Percentiles rank a stretch among this genome's conserved stretches.
Conservation (phyloP, 2,888 invertebrate species). For the Pseudococcus viburni region DNA sequence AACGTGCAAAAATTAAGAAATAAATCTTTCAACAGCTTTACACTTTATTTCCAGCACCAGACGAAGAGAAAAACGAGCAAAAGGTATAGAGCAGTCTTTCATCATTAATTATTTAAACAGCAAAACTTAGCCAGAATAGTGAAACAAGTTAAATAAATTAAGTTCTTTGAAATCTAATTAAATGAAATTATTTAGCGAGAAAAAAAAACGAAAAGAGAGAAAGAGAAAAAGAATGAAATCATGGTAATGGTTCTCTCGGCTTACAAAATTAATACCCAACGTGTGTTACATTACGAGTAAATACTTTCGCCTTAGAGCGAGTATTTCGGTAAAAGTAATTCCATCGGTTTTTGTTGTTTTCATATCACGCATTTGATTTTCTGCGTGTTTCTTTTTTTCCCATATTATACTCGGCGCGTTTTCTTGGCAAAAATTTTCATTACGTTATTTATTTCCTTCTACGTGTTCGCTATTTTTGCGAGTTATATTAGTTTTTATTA, state of each 20-base stretch:
- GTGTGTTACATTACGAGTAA: constrained; percentile 38
- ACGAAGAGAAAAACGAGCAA: neutral
- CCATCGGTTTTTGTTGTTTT: constrained; percentile 33
- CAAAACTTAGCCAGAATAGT: neutral
- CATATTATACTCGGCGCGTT: neutral
- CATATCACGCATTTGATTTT: constrained; percentile 34
- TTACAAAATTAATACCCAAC: constrained; percentile 41
- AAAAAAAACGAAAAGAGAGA: neutral
- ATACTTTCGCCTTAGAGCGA: constrained; percentile 14
- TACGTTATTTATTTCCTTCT: constrained; percentile 21
- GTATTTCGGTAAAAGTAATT: constrained; percentile 23
- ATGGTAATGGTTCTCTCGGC: constrained; percentile 8
- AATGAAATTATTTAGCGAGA: constrained; percentile 33
- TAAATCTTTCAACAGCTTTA: constrained; percentile 11
- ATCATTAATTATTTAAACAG: constrained; percentile 46
- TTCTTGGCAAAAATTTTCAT: constrained; percentile 24
- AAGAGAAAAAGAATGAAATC: neutral
- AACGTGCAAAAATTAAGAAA: constrained; percentile 32
- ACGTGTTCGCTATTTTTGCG: constrained; percentile 10
- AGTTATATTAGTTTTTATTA: constrained; percentile 36
- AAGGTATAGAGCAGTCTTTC: neutral
- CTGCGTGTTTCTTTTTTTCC: constrained; percentile 10
- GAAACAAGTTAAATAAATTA: constrained; percentile 46
- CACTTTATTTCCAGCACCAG: neutral
- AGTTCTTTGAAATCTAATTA: constrained; percentile 35